Evolutionary conservation across 1,140 invertebrate species (phyloP).

Genomic region (Drosophila elegans): DNA sequence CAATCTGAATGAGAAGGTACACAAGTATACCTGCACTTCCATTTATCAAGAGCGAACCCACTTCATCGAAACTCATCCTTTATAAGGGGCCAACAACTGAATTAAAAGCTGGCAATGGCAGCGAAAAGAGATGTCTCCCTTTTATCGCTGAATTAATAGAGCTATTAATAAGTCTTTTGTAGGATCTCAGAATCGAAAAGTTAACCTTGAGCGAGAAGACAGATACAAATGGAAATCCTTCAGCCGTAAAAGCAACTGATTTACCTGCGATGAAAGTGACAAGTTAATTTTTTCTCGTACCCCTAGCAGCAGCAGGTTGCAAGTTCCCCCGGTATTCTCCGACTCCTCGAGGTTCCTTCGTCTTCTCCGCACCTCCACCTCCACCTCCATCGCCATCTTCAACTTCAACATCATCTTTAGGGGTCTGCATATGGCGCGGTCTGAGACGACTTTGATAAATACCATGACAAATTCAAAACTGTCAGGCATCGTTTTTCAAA

Average conservation of each 20-base stretch:
- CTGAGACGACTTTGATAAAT: constrained; percentile 79
- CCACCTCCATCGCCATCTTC: not conserved
- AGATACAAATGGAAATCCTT: constrained; percentile 64
- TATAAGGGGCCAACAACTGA: constrained; percentile 30
- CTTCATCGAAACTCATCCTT: constrained; percentile 32
- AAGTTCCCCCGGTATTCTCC: constrained; percentile 17
- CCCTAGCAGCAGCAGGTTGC: constrained; percentile 38
- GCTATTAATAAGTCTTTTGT: constrained; percentile 81
- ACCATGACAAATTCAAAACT: constrained; percentile 84
- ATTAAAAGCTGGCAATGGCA: constrained; percentile 33
- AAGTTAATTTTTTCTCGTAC: constrained; percentile 74
- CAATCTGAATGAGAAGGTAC: not conserved
- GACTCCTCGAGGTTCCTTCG: constrained; percentile 12
- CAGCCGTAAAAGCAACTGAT: constrained; percentile 70
- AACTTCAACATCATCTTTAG: constrained; percentile 25
- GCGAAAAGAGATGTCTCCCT: constrained; percentile 49
- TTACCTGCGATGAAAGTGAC: constrained; percentile 80
- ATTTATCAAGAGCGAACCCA: constrained; percentile 42
- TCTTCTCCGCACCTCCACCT: constrained; percentile 1
- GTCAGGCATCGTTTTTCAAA: constrained; percentile 83
- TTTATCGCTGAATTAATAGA: constrained; percentile 78
- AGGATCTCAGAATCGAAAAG: constrained; percentile 51
- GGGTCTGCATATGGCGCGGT: constrained; percentile 40
- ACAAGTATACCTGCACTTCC: constrained; percentile 14
- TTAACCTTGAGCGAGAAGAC: constrained; percentile 52